Conservation (phyloP, 2,888 invertebrate genomes). For the Reticulitermes lucifugus region DNA sequence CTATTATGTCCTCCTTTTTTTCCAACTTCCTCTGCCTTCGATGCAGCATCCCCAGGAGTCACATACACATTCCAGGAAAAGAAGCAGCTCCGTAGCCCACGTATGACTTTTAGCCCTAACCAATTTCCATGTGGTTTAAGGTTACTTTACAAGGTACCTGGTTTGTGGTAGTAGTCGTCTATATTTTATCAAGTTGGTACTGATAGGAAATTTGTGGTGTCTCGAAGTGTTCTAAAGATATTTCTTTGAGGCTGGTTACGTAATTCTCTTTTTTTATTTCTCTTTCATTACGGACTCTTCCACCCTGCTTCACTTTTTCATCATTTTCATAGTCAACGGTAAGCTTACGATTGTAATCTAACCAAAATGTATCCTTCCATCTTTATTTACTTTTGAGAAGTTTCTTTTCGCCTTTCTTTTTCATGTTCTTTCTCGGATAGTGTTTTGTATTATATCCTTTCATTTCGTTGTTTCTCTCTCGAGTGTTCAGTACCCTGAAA, state of each 20-base stretch:
- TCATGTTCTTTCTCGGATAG: background rate
- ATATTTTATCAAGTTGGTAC: background rate
- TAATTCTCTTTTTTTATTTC: background rate
- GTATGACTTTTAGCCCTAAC: constrained; percentile 20
- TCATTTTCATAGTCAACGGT: background rate
- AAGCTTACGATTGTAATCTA: background rate
- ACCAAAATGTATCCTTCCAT: background rate
- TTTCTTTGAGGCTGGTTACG: background rate
- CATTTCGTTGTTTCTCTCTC: background rate
- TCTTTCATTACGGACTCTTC: background rate
- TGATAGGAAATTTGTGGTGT: background rate
- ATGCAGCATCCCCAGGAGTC: constrained; percentile 19
- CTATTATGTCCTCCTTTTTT: background rate
- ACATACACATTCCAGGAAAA: constrained; percentile 21
- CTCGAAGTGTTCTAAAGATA: background rate
- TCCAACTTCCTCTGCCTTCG: background rate
- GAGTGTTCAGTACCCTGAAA: background rate
- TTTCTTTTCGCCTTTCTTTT: background rate
- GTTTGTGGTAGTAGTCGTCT: background rate
- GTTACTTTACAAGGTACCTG: background rate
- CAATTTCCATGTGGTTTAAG: constrained; percentile 30
- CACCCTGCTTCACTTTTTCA: background rate
- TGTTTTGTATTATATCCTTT: background rate
- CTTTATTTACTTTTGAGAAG: background rate
- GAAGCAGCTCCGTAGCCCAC: constrained; percentile 15